Evolutionary conservation across 1,140 invertebrate genomes (phyloP).

Genomic region (Drosophila serrata): DNA sequence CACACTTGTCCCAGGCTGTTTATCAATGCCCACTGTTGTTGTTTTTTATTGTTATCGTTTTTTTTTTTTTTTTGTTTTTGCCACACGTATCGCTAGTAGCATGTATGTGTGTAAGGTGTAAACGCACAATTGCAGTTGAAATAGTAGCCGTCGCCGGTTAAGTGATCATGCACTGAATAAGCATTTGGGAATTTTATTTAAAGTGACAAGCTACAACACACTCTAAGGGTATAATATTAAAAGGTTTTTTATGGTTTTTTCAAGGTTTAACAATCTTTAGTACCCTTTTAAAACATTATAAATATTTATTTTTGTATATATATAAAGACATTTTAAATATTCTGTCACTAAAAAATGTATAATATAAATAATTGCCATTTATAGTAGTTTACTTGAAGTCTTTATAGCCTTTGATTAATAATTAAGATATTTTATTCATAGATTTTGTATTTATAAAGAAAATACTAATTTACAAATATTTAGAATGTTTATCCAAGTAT

Average conservation of each 20-base stretch:
- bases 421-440: no score
- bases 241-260: neutral
- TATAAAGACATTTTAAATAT: no score
- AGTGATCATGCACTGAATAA: slow-evolving; percentile 6
- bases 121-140: slow-evolving; percentile 26
- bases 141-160: neutral
- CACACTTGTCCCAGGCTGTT: slow-evolving; percentile 37
- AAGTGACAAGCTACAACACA: no score
- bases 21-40: slow-evolving; percentile 52
- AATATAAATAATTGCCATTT: no score
- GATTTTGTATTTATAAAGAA: no score
- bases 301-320: neutral
- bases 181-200: neutral
- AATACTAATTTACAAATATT: no score
- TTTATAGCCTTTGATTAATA: no score
- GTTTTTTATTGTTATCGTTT: slow-evolving; percentile 21
- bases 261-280: neutral
- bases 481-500: neutral
- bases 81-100: slow-evolving; percentile 4
- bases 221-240: neutral
- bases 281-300: neutral
- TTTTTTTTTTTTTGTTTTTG: no score
- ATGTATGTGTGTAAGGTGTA: slow-evolving; percentile 10
- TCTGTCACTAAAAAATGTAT: no score
- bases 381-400: no score